Base-by-base conservation (phyloP, 2,113 vertebrate species). In the Macquaria ambigua region DNA sequence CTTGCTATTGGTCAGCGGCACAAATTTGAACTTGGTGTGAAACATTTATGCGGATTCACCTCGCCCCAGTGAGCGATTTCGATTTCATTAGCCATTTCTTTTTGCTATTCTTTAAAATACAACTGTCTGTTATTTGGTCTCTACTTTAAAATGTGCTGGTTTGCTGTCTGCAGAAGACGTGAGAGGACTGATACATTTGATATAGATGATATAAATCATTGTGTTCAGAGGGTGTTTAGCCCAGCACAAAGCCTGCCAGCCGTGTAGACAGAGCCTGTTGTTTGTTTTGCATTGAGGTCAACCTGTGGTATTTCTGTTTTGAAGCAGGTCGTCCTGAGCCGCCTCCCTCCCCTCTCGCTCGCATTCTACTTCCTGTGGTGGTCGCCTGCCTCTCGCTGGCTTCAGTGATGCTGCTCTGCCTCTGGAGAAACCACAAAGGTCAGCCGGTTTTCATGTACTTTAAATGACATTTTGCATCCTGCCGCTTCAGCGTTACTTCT, bases 401-500 rank as follows among this genome's bases (percentile, higher is more conserved):
- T 3, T 34, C 3, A 2, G 11, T 41, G 41, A 4, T 41, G 58
- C 58, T 83, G 50, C 5, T 79, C 6, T 70, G 8, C 50, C 18
- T 83, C 50, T 76, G 76, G 71, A 72, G 77, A 0, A n/a, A 3
- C 1, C 18, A 9, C 10, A 83, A 76, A 83, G 85, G 85, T 87
- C 59, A 77, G 71, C 4, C 2, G 31, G 39, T 12, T 69, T 56
- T 41, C 6, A 69, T 23, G 25, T 71, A 10, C 14, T 21, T 1
- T 1, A 8, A 6, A 1, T n/a, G 3, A 43, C 73, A 75, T 70
- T 55, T 58, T 39, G 6, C 52, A 9, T 39, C 16, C 28, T 52
- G 37, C 5, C 18, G 31, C 4, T 16, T 68, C 37, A 43, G 52
- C 4, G 1, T 16, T 20, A 1, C 8, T 16, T 74, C 53, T 58